Percentiles rank a stretch among this genome's conserved stretches.
These are phyloP conservation scores for Oriolus oriolus DNA, from an alignment of 2,113 vertebrate species.

Conservation along the genomic window DNA sequence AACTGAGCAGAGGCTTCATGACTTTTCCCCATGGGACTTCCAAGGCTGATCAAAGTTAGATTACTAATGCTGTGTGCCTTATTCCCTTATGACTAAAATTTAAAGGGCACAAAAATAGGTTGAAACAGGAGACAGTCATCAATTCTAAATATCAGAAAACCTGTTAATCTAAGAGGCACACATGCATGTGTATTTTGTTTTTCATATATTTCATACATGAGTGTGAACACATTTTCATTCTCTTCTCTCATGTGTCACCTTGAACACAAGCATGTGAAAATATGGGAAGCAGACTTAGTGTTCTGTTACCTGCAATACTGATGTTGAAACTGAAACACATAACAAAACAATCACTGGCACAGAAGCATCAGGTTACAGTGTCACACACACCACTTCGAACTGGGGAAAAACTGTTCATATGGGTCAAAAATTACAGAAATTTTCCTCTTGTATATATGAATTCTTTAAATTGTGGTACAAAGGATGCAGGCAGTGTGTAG, in stretches of 20 bases:
- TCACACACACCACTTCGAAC: not conserved
- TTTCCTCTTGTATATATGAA: not conserved
- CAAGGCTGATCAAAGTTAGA: not conserved
- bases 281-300: not conserved
- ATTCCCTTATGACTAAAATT: not conserved
- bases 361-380: not conserved
- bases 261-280: not conserved
- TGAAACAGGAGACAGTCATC: not conserved
- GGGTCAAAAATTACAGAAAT: not conserved
- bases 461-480: not conserved
- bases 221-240: not conserved
- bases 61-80: not conserved
- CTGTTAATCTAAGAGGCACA: not conserved
- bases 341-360: not conserved
- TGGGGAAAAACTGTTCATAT: not conserved
- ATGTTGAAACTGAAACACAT: not conserved
- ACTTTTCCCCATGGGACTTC: not conserved
- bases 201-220: not conserved
- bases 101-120: not conserved
- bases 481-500: not conserved
- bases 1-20: constrained; percentile 15
- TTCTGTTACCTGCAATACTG: not conserved
- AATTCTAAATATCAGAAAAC: not conserved
- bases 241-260: not conserved
- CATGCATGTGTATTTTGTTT: not conserved